Conservation (phyloP, 2,888 invertebrate genomes). For the Subacronicta megacephala region DNA sequence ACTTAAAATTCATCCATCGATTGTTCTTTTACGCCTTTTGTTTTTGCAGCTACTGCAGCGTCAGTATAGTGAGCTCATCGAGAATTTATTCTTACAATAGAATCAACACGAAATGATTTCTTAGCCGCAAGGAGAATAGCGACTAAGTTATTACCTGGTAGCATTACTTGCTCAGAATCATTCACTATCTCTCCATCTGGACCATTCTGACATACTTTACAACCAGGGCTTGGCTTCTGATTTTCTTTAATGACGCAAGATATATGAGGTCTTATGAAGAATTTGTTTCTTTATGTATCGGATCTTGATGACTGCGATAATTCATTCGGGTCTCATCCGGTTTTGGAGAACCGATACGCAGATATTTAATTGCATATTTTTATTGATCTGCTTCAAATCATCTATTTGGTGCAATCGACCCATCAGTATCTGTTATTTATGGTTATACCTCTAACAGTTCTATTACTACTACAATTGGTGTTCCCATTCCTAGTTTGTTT, state of each 20-base stretch:
- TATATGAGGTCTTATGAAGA: constrained; percentile 70
- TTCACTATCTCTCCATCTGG: constrained; percentile 82
- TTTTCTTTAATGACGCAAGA: constrained; percentile 79
- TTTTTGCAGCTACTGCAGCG: constrained; percentile 68
- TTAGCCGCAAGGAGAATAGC: constrained; percentile 73
- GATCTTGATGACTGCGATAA: constrained; percentile 54
- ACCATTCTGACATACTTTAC: constrained; percentile 79
- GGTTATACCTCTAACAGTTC: constrained; percentile 33
- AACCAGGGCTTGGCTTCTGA: constrained; percentile 72
- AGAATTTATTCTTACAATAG: constrained; percentile 80
- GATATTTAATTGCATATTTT: constrained; percentile 49
- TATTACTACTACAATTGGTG: constrained; percentile 46
- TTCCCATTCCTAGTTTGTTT: constrained; percentile 38
- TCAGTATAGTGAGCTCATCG: constrained; percentile 69
- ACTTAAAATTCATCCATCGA: constrained; percentile 62
- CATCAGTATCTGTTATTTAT: constrained; percentile 47
- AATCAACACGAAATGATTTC: constrained; percentile 76
- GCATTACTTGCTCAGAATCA: constrained; percentile 76
- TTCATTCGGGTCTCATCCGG: constrained; percentile 50
- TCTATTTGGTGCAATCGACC: constrained; percentile 38
- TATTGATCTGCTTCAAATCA: constrained; percentile 42
- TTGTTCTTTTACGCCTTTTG: constrained; percentile 61
- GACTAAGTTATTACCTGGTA: constrained; percentile 76
- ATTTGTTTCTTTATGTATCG: constrained; percentile 55
- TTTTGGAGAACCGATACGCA: constrained; percentile 41